A percentile compares a stretch with the other conserved stretches of the same genome.
phyloP scores from a whole-genome alignment of 2,113 vertebrate species.

The Semicossyphus pulcher region DNA sequence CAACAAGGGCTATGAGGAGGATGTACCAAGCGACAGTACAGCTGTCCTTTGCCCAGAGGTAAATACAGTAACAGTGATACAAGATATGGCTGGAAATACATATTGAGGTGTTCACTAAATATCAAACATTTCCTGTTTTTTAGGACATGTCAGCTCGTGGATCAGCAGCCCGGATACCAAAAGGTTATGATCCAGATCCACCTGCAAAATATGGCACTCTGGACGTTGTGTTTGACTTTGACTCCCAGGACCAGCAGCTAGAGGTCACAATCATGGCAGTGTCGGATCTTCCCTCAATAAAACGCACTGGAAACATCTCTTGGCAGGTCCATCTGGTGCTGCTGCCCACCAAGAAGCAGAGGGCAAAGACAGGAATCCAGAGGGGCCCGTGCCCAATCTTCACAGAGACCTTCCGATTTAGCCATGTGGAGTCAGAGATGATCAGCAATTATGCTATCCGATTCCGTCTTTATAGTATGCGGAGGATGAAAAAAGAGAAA shows the following conservation, averaged over 20 bases:
- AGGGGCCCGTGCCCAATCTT: slow-evolving; percentile 94
- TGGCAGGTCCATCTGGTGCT: slow-evolving; percentile 99
- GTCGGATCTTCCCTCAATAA: slow-evolving; percentile 92
- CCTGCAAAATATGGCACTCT: slow-evolving; percentile 93
- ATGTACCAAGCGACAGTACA: slow-evolving; percentile 96
- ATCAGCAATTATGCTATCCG: slow-evolving; percentile 96
- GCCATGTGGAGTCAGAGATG: slow-evolving; percentile 96
- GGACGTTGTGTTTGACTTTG: slow-evolving; percentile 95
- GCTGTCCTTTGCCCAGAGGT: slow-evolving; percentile 97
- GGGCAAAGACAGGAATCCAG: slow-evolving; percentile 93
- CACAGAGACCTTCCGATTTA: slow-evolving; percentile 96
- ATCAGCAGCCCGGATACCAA: slow-evolving; percentile 92
- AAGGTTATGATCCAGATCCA: slow-evolving; percentile 94
- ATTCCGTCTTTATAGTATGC: slow-evolving; percentile 94
- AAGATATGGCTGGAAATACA: not conserved
- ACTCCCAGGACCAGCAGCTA: slow-evolving; percentile 93
- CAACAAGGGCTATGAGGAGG: slow-evolving; percentile 96
- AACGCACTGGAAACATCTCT: slow-evolving; percentile 89
- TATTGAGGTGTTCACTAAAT: not conserved
- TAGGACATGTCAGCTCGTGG: slow-evolving; percentile 93
- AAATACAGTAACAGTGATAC: slow-evolving; percentile 32
- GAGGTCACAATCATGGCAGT: slow-evolving; percentile 94
- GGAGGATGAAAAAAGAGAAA: slow-evolving; percentile 96
- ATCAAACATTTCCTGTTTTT: slow-evolving; percentile 9
- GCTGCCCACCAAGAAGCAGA: slow-evolving; percentile 96